phyloP scores from a whole-genome alignment of 2,797 vertebrate genomes.

The Microctenopoma steveboyesi region DNA sequence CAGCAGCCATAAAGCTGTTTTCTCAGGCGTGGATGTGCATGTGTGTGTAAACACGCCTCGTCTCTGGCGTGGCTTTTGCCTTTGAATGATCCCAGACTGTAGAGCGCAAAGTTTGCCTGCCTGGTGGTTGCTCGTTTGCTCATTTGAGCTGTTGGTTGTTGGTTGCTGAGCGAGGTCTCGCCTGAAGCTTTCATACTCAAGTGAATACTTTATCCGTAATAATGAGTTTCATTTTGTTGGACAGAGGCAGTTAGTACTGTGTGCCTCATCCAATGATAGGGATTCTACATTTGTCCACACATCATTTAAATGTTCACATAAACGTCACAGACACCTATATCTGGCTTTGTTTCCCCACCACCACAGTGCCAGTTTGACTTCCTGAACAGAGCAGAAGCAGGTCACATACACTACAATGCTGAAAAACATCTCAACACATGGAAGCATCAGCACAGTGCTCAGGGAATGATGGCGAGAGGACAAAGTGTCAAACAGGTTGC shows the following conservation, averaged over 20 bases:
- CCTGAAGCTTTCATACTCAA: conserved; percentile 16
- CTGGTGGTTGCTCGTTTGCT: conserved; percentile 14
- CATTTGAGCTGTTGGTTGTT: conserved; percentile 11
- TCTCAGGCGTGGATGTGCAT: conserved; percentile 33
- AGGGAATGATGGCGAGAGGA: conserved; percentile 18
- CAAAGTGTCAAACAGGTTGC: conserved; percentile 36
- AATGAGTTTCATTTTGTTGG: conserved; percentile 6
- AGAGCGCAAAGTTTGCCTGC: conserved; percentile 33
- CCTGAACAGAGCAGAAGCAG: conserved; percentile 44
- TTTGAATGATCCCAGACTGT: conserved; percentile 30
- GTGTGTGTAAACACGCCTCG: conserved; percentile 37
- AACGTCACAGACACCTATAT: neutral
- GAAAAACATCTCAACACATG: conserved; percentile 85
- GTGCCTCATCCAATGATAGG: conserved; percentile 2
- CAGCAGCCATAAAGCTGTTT: conserved; percentile 13
- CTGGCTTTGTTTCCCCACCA: conserved; percentile 19
- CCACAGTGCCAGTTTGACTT: conserved; percentile 42
- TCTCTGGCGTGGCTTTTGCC: conserved; percentile 16
- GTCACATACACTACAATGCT: conserved; percentile 75
- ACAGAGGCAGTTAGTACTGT: conserved; percentile 6
- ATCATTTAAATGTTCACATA: neutral
- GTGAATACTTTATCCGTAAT: conserved; percentile 12
- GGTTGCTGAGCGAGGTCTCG: neutral
- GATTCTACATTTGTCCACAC: neutral
- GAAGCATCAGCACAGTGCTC: conserved; percentile 61